A percentile compares a stretch with the other conserved stretches of the same genome.
phyloP scores from a whole-genome alignment of 2,797 vertebrate genomes.

The Balearica regulorum region DNA sequence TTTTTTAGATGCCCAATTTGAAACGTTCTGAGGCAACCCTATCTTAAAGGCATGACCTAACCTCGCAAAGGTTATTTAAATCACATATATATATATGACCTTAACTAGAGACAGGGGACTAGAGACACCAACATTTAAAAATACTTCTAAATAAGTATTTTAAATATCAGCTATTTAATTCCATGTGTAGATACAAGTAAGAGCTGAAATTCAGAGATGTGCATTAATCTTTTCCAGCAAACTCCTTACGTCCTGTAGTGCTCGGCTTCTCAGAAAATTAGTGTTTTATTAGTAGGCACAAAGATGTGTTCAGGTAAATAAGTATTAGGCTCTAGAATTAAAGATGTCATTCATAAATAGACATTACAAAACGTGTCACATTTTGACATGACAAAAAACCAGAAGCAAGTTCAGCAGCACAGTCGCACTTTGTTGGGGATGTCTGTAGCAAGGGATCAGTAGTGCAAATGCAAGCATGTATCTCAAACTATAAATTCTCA shows the following conservation, averaged over 20 bases:
- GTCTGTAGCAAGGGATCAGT: background rate
- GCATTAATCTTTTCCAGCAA: background rate
- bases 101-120: background rate
- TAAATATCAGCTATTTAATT: background rate
- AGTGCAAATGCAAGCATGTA: background rate
- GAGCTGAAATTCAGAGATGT: background rate
- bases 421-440: background rate
- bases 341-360: background rate
- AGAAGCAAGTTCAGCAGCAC: background rate
- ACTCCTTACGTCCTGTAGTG: background rate
- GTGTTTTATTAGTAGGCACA: background rate
- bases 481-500: background rate
- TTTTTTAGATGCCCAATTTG: background rate
- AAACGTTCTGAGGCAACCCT: background rate
- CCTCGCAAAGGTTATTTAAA: background rate
- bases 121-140: background rate
- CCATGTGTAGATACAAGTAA: background rate
- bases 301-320: background rate
- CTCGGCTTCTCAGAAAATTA: background rate
- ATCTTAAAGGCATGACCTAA: background rate
- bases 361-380: background rate
- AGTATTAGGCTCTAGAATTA: background rate
- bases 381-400: background rate
- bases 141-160: background rate
- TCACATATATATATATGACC: background rate